These are phyloP conservation scores for Dufourea novaeangliae DNA, from an alignment of 1,140 invertebrate species.

Conservation along the genomic window DNA sequence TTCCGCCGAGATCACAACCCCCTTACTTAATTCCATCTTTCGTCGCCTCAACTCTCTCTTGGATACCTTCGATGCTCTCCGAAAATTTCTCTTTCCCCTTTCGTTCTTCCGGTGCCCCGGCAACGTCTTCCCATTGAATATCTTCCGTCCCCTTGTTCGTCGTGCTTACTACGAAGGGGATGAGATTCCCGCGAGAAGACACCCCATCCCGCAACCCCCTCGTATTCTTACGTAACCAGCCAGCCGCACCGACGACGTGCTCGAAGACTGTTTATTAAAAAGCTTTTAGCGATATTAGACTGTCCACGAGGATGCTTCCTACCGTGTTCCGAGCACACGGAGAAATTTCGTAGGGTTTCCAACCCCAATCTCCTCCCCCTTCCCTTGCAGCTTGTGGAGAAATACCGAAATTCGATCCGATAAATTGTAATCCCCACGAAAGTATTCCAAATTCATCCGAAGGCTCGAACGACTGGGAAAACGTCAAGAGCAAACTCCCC, in stretches of 20 bases:
- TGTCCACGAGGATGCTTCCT: slow-evolving; percentile 43
- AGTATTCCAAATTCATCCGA: no score
- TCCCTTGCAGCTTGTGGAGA: not conserved
- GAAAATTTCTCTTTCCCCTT: not conserved
- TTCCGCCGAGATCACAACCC: not conserved
- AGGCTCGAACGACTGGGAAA: no score
- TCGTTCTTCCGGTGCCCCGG: not conserved
- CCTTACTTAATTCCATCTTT: slow-evolving; percentile 17
- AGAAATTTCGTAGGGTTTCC: slow-evolving; percentile 9
- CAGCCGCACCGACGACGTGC: slow-evolving; percentile 21
- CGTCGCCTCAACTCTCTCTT: not conserved
- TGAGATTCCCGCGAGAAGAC: slow-evolving; percentile 24
- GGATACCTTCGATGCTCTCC: not conserved
- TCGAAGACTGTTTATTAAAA: slow-evolving; percentile 72
- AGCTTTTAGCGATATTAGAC: slow-evolving; percentile 73
- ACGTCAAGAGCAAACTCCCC: no score
- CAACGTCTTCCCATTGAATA: slow-evolving; percentile 11
- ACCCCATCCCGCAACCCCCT: not conserved
- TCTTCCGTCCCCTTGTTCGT: not conserved
- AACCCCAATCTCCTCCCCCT: no score
- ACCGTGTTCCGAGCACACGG: not conserved
- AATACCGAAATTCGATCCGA: not conserved
- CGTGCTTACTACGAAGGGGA: not conserved
- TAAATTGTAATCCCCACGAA: not conserved
- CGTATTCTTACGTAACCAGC: slow-evolving; percentile 24